Evolutionary conservation across 2,797 vertebrate genomes (phyloP).

Genomic region (Denticeps clupeoides): DNA sequence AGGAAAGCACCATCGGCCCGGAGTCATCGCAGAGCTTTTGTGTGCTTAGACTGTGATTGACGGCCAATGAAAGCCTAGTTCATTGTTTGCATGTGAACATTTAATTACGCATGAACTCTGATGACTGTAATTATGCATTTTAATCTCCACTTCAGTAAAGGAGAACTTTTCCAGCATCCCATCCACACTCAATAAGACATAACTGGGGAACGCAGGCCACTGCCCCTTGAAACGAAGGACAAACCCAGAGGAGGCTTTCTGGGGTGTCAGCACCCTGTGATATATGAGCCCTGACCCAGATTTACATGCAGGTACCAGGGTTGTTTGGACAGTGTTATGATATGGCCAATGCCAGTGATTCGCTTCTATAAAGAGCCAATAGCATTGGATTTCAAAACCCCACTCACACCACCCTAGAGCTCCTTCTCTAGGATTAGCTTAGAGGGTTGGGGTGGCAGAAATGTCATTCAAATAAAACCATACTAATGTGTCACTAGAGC

Average conservation of each 20-base stretch:
- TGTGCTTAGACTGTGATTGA: conserved; percentile 46
- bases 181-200: not conserved
- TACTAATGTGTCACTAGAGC: conserved; percentile 13
- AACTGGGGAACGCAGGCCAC: conserved; percentile 7
- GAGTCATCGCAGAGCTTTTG: conserved; percentile 56
- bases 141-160: conserved; percentile 32
- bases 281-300: conserved; percentile 33
- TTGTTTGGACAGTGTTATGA: conserved; percentile 35
- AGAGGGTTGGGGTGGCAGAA: conserved; percentile 16
- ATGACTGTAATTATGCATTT: conserved; percentile 60
- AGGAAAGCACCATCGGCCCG: conserved; percentile 70
- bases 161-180: conserved; percentile 7
- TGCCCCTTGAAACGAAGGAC: conserved; percentile 5
- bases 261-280: conserved; percentile 19
- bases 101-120: conserved; percentile 53
- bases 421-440: conserved; percentile 14
- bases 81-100: conserved; percentile 34
- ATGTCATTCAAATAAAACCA: conserved; percentile 23
- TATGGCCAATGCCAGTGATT: conserved; percentile 41
- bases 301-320: conserved; percentile 38
- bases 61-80: conserved; percentile 37
- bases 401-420: conserved; percentile 11
- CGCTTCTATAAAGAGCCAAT: conserved; percentile 35
- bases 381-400: conserved; percentile 39
- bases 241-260: conserved; percentile 13